A percentile compares a stretch with the other conserved stretches of the same genome.
phyloP scores from a whole-genome alignment of 2,888 invertebrate species.

The Caenorhabditis afra region DNA sequence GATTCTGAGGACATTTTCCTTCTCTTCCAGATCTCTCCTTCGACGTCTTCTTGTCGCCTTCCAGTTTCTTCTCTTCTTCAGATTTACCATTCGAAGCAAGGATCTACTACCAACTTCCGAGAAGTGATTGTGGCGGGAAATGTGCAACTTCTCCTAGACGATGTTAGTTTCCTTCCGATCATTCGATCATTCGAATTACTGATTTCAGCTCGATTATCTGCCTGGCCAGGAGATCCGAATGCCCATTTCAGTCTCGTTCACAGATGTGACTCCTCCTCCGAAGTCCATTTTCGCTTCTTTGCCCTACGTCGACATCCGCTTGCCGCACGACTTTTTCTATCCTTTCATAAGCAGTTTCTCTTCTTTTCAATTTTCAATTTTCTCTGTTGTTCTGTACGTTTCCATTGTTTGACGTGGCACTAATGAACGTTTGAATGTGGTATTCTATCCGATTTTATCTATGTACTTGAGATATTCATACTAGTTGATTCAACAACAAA shows the following conservation, averaged over 20 bases:
- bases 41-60: slow-evolving; percentile 27
- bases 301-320: slow-evolving; percentile 56
- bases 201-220: slow-evolving; percentile 6
- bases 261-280: slow-evolving; percentile 39
- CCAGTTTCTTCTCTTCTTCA: slow-evolving; percentile 44
- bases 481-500: too few relatives aligned
- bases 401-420: background rate
- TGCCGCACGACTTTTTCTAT: slow-evolving; percentile 59
- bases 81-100: slow-evolving; percentile 48
- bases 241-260: slow-evolving; percentile 33
- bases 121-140: slow-evolving; percentile 46
- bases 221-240: slow-evolving; percentile 35
- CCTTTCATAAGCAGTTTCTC: slow-evolving; percentile 40
- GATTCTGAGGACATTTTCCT: too few relatives aligned
- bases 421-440: too few relatives aligned
- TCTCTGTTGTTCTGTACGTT: too few relatives aligned
- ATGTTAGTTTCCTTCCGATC: slow-evolving; percentile 12
- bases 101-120: slow-evolving; percentile 40
- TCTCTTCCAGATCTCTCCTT: slow-evolving; percentile 30
- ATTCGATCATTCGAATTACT: background rate
- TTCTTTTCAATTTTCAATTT: background rate
- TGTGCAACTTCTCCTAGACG: slow-evolving; percentile 32
- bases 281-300: slow-evolving; percentile 53
- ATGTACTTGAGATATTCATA: too few relatives aligned
- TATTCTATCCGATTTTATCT: too few relatives aligned